Evolutionary conservation across 2,113 vertebrate genomes (phyloP).

Genomic region (Lates calcarifer): DNA sequence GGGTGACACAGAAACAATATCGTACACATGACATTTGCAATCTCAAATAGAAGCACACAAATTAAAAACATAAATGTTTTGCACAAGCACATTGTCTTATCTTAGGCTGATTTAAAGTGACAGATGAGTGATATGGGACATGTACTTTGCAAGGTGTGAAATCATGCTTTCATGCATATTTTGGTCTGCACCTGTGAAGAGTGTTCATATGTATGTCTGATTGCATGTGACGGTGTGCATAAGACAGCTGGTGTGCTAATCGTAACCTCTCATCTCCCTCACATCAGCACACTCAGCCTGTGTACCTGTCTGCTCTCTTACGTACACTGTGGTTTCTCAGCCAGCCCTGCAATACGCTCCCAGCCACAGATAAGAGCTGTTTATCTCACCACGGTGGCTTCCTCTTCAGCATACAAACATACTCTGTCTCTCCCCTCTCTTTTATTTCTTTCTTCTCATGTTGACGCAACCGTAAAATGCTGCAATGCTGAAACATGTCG

Average conservation of each 20-base stretch:
- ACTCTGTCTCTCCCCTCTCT: slow-evolving; percentile 13
- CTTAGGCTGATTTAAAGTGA: not conserved
- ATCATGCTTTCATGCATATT: not conserved
- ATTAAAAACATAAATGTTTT: not conserved
- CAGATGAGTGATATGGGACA: not conserved
- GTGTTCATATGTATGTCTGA: not conserved
- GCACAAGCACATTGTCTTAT: not conserved
- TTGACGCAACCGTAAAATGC: slow-evolving; percentile 22
- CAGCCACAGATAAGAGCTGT: slow-evolving; percentile 67
- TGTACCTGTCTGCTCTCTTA: slow-evolving; percentile 64
- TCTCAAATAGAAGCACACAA: not conserved
- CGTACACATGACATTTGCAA: not conserved
- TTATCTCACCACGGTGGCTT: slow-evolving; percentile 73
- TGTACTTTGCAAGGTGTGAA: not conserved
- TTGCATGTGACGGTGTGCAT: slow-evolving; percentile 15
- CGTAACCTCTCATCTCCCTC: slow-evolving; percentile 48
- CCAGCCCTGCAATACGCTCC: slow-evolving; percentile 52
- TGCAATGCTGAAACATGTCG: not conserved
- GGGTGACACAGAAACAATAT: not conserved
- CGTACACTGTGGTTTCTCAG: slow-evolving; percentile 74
- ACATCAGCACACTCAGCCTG: slow-evolving; percentile 57
- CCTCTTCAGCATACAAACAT: slow-evolving; percentile 64
- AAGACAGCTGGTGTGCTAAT: slow-evolving; percentile 57
- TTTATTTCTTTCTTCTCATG: slow-evolving; percentile 17
- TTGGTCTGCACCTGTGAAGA: slow-evolving; percentile 1